Conservation (phyloP, 1,140 invertebrate genomes). For the Heliothis virescens region DNA sequence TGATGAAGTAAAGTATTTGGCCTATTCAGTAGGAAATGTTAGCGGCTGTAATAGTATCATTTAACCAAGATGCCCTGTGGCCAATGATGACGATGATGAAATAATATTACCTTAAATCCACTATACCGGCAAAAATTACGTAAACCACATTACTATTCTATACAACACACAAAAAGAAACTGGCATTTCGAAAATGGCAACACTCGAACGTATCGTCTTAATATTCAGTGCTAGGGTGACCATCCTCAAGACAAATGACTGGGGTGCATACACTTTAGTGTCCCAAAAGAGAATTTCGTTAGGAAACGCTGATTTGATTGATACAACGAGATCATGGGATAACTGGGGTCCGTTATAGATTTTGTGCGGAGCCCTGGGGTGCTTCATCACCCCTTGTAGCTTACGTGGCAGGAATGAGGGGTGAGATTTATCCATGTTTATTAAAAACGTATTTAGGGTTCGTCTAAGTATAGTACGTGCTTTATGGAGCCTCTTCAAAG, state of each 20-base stretch:
- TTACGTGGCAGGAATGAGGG: constrained; percentile 3
- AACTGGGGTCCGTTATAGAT: constrained; percentile 40
- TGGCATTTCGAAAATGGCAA: background rate
- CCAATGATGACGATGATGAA: too few species aligned
- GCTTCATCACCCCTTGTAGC: background rate
- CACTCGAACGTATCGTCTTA: constrained; percentile 23
- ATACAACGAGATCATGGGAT: constrained; percentile 44
- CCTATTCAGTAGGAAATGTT: too few species aligned
- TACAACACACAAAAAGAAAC: constrained; percentile 20
- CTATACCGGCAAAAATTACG: background rate
- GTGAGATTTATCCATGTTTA: constrained; percentile 14
- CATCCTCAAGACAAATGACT: constrained; percentile 49
- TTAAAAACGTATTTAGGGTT: constrained; percentile 35
- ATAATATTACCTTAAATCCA: too few species aligned
- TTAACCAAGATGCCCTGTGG: too few species aligned
- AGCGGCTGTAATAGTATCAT: too few species aligned
- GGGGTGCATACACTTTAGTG: constrained; percentile 57
- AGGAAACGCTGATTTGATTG: constrained; percentile 58
- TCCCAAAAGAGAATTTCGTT: constrained; percentile 40
- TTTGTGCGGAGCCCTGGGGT: background rate
- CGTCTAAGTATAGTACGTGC: background rate
- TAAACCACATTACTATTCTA: constrained; percentile 13
- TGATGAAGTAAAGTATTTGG: too few species aligned
- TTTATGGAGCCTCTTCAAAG: background rate
- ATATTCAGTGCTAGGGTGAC: constrained; percentile 38